Base-by-base conservation (phyloP, 2,888 invertebrate species). In the Diloba caeruleocephala region DNA sequence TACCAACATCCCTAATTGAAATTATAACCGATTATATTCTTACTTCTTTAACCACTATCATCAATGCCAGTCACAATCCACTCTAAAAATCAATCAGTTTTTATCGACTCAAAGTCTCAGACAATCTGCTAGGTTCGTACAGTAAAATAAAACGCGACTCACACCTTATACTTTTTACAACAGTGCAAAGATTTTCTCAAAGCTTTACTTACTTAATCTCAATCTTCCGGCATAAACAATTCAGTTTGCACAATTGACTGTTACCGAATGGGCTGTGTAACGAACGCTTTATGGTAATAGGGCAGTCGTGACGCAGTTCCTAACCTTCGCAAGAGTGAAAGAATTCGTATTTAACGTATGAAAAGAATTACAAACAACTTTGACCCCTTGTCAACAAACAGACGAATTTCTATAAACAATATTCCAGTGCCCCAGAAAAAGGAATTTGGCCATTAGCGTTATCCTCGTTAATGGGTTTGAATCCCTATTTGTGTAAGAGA, bases 221-320 rank as follows among this genome's bases (percentile, higher is more conserved):
- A 44, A 52, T 57, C 21, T 37, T 37, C 14, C 31, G 15, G 49
- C 32, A 17, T 32, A 36, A 62, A 57, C 25, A 52, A 58, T 51
- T 49, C 33, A 52, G 49, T 54, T 65, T 46, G 37, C 46, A 49
- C 39, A 54, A 48, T 63, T 38, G 36, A 36, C 29, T 37, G 39
- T 37, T 46, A 21, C 53, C 53, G 32, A 68, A 68, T 68, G 54
- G 57, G 42, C 54, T 48, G 67, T 62, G 54, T 45, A 61, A 71
- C 39, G 57, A 38, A 26, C 33, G 39, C 26, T 48, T 71, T 57
- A 71, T 71, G 71, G 33, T 66, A 66, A 68, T 66, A 21, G 4
- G 14, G 10, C 32, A 49, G 33, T 10, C 4, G 21, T 68, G 68
- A 68, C 68, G 68, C 49, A 66, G 36, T 36, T 49, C 3, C 5